Percentiles rank a stretch among this genome's conserved stretches.
Evolutionary conservation across 2,888 invertebrate genomes (phyloP).

Genomic region (Baronia brevicornis): DNA sequence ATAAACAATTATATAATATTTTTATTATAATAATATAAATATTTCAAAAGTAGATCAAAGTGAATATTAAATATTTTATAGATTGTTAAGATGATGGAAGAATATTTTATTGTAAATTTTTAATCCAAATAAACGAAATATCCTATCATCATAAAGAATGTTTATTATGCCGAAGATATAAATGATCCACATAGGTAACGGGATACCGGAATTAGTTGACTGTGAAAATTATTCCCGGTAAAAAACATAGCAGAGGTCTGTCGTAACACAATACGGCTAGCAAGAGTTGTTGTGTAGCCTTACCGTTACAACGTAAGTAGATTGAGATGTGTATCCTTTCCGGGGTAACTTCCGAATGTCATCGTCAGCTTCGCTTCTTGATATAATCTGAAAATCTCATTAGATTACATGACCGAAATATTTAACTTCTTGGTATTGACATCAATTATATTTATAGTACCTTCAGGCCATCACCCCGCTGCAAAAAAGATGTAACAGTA

Average conservation of each 20-base stretch:
- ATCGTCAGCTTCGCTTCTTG: slow-evolving; percentile 16
- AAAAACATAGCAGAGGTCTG: slow-evolving; percentile 22
- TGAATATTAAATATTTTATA: too few species aligned
- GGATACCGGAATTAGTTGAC: slow-evolving; percentile 36
- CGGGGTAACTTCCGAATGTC: slow-evolving; percentile 49
- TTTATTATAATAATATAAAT: too few species aligned
- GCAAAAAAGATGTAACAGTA: too few species aligned
- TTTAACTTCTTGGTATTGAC: background rate
- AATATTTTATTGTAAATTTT: too few species aligned
- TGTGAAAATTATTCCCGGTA: slow-evolving; percentile 36
- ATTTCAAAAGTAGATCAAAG: too few species aligned
- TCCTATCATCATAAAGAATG: too few species aligned
- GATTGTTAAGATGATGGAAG: too few species aligned
- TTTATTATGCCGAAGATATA: slow-evolving; percentile 9
- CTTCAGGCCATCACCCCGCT: too few species aligned
- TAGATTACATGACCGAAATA: slow-evolving; percentile 1
- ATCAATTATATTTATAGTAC: too few species aligned
- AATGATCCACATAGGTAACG: slow-evolving; percentile 28
- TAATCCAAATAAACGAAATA: too few species aligned
- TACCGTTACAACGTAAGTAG: slow-evolving; percentile 31
- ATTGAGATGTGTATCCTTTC: slow-evolving; percentile 36
- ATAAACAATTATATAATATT: too few species aligned
- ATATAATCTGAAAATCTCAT: too few species aligned
- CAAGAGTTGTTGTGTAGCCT: slow-evolving; percentile 51
- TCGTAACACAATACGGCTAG: slow-evolving; percentile 38